Evolutionary conservation across 2,888 invertebrate genomes (phyloP).

Genomic region (Callimorpha dominula): DNA sequence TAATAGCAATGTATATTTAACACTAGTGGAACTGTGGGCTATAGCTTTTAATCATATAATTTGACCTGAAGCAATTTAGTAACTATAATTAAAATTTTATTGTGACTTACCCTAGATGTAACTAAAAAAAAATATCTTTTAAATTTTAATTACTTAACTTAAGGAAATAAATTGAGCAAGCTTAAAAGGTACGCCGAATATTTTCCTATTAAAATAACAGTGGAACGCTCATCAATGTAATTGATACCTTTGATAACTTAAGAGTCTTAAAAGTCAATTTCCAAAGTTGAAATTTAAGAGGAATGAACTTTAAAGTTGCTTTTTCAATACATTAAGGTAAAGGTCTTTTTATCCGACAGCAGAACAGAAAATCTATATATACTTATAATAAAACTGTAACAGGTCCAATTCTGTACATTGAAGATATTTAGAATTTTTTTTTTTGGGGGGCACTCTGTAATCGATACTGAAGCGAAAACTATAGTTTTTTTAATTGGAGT

Average conservation of each 20-base stretch:
- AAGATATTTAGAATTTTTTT: no score
- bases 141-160: not conserved
- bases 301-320: not conserved
- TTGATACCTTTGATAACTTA: conserved; percentile 18
- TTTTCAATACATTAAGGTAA: not conserved
- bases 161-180: not conserved
- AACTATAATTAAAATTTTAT: no score
- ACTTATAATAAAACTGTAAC: no score
- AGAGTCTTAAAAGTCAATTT: conserved; percentile 18
- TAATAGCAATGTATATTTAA: no score
- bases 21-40: no score
- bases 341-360: not conserved
- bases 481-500: no score
- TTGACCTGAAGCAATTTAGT: no score
- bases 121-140: not conserved
- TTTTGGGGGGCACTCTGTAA: no score
- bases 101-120: not conserved
- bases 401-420: no score
- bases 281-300: conserved; percentile 4
- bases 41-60: no score
- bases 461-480: no score
- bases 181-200: not conserved
- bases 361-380: no score
- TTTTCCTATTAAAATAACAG: conserved; percentile 1
- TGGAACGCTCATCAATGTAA: conserved; percentile 12